Conservation (phyloP, 2,113 vertebrate genomes). For the Protobothrops flavoviridis region DNA sequence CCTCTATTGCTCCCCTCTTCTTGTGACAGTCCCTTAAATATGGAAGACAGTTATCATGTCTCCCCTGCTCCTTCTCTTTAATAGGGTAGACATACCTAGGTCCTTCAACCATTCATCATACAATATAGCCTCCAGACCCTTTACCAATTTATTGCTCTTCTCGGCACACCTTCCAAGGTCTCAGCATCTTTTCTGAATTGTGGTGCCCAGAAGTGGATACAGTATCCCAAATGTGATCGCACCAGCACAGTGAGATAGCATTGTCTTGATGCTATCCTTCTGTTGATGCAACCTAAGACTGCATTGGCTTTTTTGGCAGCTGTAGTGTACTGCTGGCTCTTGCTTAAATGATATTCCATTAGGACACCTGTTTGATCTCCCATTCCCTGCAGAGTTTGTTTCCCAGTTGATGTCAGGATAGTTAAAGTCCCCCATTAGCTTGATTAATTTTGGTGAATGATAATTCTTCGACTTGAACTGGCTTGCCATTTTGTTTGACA, state of each 20-base stretch:
- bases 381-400: not conserved
- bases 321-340: not conserved
- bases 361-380: not conserved
- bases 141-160: not conserved
- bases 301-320: not conserved
- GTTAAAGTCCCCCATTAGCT: not conserved
- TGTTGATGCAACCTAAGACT: not conserved
- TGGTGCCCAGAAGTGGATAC: not conserved
- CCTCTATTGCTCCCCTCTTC: not conserved
- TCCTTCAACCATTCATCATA: not conserved
- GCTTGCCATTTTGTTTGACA: not conserved
- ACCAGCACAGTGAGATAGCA: not conserved
- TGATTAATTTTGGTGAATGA: not conserved
- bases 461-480: not conserved
- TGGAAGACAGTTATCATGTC: not conserved
- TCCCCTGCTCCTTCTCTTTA: not conserved
- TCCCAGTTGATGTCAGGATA: not conserved
- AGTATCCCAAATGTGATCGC: not conserved
- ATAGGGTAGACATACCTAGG: not conserved
- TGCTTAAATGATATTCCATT: not conserved
- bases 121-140: not conserved
- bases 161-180: not conserved
- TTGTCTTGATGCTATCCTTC: not conserved
- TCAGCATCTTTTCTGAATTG: not conserved
- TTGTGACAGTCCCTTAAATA: not conserved